Evolutionary conservation across 2,888 invertebrate genomes (phyloP).

Genomic region (Adelognathus sp.): DNA sequence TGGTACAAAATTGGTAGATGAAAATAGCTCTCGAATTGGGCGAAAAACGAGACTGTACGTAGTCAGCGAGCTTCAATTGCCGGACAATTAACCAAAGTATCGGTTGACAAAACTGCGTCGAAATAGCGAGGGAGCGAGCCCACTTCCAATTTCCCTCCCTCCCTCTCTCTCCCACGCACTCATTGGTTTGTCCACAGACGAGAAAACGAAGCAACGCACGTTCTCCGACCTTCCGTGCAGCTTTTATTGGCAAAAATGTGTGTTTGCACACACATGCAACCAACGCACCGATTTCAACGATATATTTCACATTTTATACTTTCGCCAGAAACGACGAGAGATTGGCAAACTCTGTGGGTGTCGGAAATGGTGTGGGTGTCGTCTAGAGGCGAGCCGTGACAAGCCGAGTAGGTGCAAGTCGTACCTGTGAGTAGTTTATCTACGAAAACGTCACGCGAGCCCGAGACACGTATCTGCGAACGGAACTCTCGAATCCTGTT

Average conservation of each 20-base stretch:
- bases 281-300: constrained; percentile 15
- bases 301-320: constrained; percentile 16
- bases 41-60: constrained; percentile 17
- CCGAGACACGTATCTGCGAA: neutral
- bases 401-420: constrained; percentile 48
- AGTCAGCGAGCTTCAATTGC: constrained; percentile 58
- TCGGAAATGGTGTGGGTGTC: constrained; percentile 29
- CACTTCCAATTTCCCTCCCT: constrained; percentile 14
- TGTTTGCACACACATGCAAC: neutral
- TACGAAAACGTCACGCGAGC: constrained; percentile 51
- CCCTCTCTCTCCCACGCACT: neutral
- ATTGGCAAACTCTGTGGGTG: neutral
- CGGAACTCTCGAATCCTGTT: neutral
- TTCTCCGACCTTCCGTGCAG: constrained; percentile 9
- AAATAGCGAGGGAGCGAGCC: neutral
- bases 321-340: neutral
- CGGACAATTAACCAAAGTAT: constrained; percentile 55
- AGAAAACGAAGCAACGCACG: constrained; percentile 2
- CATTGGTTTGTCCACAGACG: neutral
- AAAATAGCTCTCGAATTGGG: constrained; percentile 24
- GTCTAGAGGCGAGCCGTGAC: constrained; percentile 12
- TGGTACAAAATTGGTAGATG: neutral
- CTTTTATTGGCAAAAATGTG: constrained; percentile 8
- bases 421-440: constrained; percentile 59
- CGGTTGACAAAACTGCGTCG: neutral